Evolutionary conservation across 1,140 invertebrate genomes (phyloP), one percentile per base, ranked within the genome.

Genomic region (Penaeus indicus): DNA sequence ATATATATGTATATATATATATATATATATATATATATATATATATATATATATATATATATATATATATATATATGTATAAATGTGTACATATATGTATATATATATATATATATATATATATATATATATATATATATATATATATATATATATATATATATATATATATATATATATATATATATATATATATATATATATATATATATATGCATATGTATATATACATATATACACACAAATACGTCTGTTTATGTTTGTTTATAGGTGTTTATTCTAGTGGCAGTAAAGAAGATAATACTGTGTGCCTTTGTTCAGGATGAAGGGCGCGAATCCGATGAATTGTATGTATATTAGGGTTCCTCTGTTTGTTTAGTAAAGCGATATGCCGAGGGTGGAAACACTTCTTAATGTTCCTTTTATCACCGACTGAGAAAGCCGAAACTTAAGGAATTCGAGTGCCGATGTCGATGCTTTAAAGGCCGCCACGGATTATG

Each of bases 221-320:
- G 16, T 27, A 69, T 27, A 69, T 27, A 69, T 27, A 69, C 18
- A 69, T 47, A 47, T 47, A 47, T 47, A 47, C 11, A 67, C 60
- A 72, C 67, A 54, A 27, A 85, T 60, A 72, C 77, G 83, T 75
- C 54, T 85, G 83, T 69, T 67, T 85, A 64, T 85, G 83, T 85
- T 85, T 85, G 83, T 77, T 85, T 75, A 85, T 85, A 60, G 72
- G 83, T 85, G 83, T 85, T 61, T 22, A 47, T 8, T 64, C 54
- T 67, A 47, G 69, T 60, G 83, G 67, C 47, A 77, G 83, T 85
- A 67, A 77, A 83, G 32, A 42, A 38, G 80, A 83, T 83, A 83
- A 81, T 47, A 25, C 27, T 60, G 83, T 85, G 83, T 77, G 64
- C 27, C 42, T 75, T 69, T 85, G 83, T 69, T 47, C 21, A 60